These are phyloP conservation scores for Cataglyphis rosenhaueri DNA, from an alignment of 2,888 invertebrate genomes.

Conservation along the genomic window DNA sequence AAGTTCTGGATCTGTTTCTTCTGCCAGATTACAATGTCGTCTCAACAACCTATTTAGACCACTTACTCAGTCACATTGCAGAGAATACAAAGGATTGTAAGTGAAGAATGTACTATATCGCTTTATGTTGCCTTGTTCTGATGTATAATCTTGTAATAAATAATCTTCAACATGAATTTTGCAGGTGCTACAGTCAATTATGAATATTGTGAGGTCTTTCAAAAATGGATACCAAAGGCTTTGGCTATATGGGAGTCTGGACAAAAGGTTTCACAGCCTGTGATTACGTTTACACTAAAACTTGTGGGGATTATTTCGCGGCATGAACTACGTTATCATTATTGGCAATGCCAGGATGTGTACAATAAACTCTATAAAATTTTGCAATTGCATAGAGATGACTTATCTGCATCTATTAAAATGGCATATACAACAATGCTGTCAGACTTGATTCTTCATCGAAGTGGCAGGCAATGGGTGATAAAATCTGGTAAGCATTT, in stretches of 20 bases:
- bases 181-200: slow-evolving; percentile 65
- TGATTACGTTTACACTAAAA: slow-evolving; percentile 89
- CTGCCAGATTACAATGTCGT: slow-evolving; percentile 87
- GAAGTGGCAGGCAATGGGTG: slow-evolving; percentile 89
- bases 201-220: slow-evolving; percentile 68
- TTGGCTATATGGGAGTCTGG: slow-evolving; percentile 77
- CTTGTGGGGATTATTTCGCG: slow-evolving; percentile 88
- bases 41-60: slow-evolving; percentile 82
- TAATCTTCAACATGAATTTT: slow-evolving; percentile 23
- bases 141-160: neutral
- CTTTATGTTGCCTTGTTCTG: neutral
- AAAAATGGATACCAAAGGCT: slow-evolving; percentile 79
- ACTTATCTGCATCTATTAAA: slow-evolving; percentile 88
- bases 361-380: slow-evolving; percentile 82
- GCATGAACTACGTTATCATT: slow-evolving; percentile 88
- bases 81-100: slow-evolving; percentile 73
- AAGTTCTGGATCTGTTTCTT: slow-evolving; percentile 87
- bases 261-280: slow-evolving; percentile 84
- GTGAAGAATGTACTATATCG: slow-evolving; percentile 11
- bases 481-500: slow-evolving; percentile 76
- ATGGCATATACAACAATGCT: slow-evolving; percentile 90
- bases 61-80: slow-evolving; percentile 80
- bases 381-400: slow-evolving; percentile 80
- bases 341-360: slow-evolving; percentile 86
- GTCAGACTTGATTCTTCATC: slow-evolving; percentile 88